Evolutionary conservation across 64 coral and sea anemone species (phyloP).

Genomic region (Porites australiensis): DNA sequence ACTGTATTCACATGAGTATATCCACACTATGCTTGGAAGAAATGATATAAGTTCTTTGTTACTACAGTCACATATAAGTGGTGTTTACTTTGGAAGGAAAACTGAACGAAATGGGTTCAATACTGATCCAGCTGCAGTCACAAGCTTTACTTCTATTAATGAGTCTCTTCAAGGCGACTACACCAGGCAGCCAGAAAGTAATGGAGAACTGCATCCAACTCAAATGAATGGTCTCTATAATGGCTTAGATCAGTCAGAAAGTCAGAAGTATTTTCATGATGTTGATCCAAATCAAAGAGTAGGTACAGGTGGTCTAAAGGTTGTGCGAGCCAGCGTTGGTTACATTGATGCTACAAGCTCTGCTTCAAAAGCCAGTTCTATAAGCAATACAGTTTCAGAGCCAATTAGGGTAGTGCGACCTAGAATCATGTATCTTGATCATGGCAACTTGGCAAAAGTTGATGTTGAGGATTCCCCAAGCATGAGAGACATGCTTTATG

Average conservation of each 20-base stretch:
- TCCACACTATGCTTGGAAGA: constrained; percentile 39
- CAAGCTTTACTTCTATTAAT: constrained; percentile 43
- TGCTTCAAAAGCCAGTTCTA: neutral
- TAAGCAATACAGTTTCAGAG: neutral
- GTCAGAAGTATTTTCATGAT: neutral
- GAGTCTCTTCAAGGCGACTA: constrained; percentile 18
- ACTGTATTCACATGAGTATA: constrained; percentile 16
- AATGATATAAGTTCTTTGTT: constrained; percentile 45
- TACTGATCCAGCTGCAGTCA: neutral
- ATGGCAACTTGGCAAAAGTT: neutral
- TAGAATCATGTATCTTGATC: constrained; percentile 17
- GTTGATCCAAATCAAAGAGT: neutral
- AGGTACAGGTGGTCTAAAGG: neutral
- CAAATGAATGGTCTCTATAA: neutral
- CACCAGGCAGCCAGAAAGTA: neutral
- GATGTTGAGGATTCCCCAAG: neutral
- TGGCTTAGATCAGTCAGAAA: neutral
- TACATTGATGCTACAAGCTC: neutral
- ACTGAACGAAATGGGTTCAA: neutral
- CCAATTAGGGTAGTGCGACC: constrained; percentile 19
- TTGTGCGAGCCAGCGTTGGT: constrained; percentile 14
- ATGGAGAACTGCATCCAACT: neutral
- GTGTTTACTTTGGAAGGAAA: constrained; percentile 84
- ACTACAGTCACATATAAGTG: constrained; percentile 46
- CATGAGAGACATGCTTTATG: neutral